Percentiles rank a stretch among this genome's conserved stretches.
Conservation (phyloP, 2,888 invertebrate genomes). For the Cataglyphis altisquamis region DNA sequence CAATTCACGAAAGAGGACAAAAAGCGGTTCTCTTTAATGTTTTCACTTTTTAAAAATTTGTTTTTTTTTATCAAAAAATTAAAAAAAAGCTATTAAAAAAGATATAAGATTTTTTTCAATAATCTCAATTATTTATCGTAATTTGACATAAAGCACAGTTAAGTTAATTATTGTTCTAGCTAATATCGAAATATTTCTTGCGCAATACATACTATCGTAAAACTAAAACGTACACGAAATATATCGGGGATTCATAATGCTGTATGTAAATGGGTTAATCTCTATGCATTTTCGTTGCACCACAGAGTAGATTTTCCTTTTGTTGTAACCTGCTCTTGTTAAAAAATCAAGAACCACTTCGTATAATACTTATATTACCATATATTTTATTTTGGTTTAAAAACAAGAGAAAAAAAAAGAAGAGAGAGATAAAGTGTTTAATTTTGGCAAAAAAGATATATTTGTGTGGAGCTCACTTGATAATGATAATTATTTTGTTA, state of each 20-base stretch:
- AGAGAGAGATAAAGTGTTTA: neutral
- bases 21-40: neutral
- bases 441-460: neutral
- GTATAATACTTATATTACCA: neutral
- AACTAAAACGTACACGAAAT: neutral
- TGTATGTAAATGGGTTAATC: conserved; percentile 36
- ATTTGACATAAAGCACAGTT: neutral
- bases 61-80: neutral
- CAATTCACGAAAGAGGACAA: neutral
- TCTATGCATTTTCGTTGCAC: conserved; percentile 11
- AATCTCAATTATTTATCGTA: neutral
- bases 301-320: neutral
- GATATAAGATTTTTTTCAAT: neutral
- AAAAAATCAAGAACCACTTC: neutral
- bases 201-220: neutral
- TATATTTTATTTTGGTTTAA: conserved; percentile 3
- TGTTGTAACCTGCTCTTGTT: conserved; percentile 29
- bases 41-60: neutral
- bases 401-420: neutral
- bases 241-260: neutral
- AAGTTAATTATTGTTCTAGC: neutral
- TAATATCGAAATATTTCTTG: neutral
- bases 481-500: neutral
- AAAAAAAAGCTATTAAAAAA: neutral
- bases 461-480: neutral